These are phyloP conservation scores for Caenorhabditis sp. DNA, from an alignment of 2,888 invertebrate genomes.

Conservation along the genomic window DNA sequence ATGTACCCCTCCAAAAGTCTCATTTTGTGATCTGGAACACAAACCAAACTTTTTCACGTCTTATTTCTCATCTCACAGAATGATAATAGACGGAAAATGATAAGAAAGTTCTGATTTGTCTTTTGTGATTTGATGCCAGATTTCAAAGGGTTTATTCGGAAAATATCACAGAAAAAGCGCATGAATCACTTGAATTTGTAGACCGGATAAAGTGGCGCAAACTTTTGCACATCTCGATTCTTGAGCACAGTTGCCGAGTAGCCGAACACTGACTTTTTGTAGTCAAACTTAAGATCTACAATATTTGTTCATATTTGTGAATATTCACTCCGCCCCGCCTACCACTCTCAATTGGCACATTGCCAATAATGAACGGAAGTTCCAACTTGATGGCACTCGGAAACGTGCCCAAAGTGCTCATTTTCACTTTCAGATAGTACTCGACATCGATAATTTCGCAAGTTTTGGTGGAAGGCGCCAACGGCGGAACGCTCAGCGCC, in stretches of 20 bases:
- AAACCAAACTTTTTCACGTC: no score
- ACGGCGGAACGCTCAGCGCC: conserved; percentile 11
- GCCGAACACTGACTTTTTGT: conserved; percentile 50
- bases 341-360: conserved; percentile 19
- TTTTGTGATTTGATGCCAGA: no score
- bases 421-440: conserved; percentile 48
- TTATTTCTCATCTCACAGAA: no score
- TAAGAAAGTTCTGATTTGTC: no score
- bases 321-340: conserved; percentile 21
- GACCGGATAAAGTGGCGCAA: conserved; percentile 44
- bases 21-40: no score
- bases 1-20: no score
- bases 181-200: no score
- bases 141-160: no score
- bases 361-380: conserved; percentile 35
- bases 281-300: conserved; percentile 25
- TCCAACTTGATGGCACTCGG: conserved; percentile 37
- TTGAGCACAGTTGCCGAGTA: conserved; percentile 34
- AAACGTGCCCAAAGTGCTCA: conserved; percentile 37
- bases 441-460: conserved; percentile 50
- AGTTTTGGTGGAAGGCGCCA: conserved; percentile 40
- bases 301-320: background rate
- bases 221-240: conserved; percentile 39
- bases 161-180: background rate
- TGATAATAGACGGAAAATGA: no score